Evolutionary conservation across 35 echinoderm and acorn worm species (phyloP), one percentile per base, ranked within the genome.

Genomic region (Stichopus chloronotus): DNA sequence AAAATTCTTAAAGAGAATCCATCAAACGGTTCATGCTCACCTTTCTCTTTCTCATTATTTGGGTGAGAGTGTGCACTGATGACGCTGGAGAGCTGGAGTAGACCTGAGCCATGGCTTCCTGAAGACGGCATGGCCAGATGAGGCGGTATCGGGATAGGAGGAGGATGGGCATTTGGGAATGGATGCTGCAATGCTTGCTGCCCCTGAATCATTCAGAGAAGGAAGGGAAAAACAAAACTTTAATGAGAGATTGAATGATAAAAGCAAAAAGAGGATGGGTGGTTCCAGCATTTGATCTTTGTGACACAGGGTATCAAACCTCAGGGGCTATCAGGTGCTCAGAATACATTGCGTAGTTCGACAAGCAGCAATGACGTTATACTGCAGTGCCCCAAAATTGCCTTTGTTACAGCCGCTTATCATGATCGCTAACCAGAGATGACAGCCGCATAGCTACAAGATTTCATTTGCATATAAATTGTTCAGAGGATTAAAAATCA

Each of bases 121-220:
- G 94, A 88, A 58, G 94, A 87, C 63, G 93, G 25, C 56, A 95
- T 93, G 17, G 89, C 96, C 59, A 95, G 95, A 58, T 99, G 97
- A 5, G 97, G 95, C 12, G 97, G 97, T 83, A 99, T 99, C 14
- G 97, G 97, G 22, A 99, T 95, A 4, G 97, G 97, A 3, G 97
- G 97, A 21, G 97, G 93, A 56, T 96, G 97, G 53, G 97, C 95
- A 87, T 99, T 96, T 43, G 97, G 97, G 68, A 99, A 92, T 76
- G 97, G 97, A 78, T 99, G 97, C 79, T 99, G 97, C 21, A 96
- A 81, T 23, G 93, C 93, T 83, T 79, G 93, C 80, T 93, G 92
- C 84, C 97, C 97, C 93, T 96, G 80, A 43, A 43, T 43, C 30
- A 43, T 43, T 43, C 1, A 3, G 3, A 43, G 30, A 43, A 43